Percentiles rank a stretch among this genome's conserved stretches.
Evolutionary conservation across 2,797 vertebrate species (phyloP).

Genomic region (Leptodactylus fallax): DNA sequence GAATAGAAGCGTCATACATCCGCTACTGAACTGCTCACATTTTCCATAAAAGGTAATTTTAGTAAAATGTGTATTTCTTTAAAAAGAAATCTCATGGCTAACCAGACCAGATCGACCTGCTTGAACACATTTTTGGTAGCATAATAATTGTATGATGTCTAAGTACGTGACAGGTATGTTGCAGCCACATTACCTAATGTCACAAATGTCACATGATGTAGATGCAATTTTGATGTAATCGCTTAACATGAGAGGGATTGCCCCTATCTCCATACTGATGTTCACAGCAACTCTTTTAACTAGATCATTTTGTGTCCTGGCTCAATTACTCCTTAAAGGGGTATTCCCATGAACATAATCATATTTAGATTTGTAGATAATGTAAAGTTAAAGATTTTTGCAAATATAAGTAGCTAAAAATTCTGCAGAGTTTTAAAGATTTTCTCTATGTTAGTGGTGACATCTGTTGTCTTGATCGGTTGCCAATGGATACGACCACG

Average conservation of each 20-base stretch:
- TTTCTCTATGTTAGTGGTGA: too few species aligned
- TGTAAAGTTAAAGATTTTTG: too few species aligned
- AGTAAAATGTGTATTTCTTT: background rate
- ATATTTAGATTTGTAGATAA: too few species aligned
- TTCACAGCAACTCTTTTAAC: too few species aligned
- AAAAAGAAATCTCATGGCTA: background rate
- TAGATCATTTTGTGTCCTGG: too few species aligned
- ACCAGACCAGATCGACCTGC: constrained; percentile 12
- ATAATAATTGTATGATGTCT: background rate
- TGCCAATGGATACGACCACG: too few species aligned
- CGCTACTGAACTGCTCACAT: background rate
- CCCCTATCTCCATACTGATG: too few species aligned
- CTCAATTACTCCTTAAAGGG: too few species aligned
- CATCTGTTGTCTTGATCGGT: too few species aligned
- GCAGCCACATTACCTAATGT: background rate
- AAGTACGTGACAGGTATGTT: background rate
- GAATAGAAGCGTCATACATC: background rate
- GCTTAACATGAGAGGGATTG: background rate
- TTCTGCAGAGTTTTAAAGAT: too few species aligned
- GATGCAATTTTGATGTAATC: background rate
- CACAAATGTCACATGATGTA: background rate
- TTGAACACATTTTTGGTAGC: background rate
- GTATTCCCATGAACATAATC: too few species aligned
- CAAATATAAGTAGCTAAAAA: too few species aligned
- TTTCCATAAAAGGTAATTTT: background rate